phyloP scores from a whole-genome alignment of 2,888 invertebrate genomes.

The Entomobrya proxima region DNA sequence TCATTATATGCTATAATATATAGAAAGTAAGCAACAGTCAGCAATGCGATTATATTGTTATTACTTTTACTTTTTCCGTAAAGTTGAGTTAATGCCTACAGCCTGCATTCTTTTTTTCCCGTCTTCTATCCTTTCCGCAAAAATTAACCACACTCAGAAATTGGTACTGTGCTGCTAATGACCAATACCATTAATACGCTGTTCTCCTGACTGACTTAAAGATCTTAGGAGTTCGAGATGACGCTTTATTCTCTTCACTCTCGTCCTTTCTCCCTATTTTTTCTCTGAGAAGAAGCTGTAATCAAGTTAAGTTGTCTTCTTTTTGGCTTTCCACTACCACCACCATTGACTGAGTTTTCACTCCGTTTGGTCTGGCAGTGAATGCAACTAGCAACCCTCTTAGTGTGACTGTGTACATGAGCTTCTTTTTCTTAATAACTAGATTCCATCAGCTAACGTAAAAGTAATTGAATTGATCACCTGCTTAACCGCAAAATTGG shows the following conservation, averaged over 20 bases:
- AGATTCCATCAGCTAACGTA: slow-evolving; percentile 57
- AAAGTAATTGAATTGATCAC: slow-evolving; percentile 64
- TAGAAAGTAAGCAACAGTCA: neutral
- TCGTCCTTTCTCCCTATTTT: neutral
- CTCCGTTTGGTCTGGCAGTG: neutral
- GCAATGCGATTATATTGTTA: neutral
- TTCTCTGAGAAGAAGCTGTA: slow-evolving; percentile 35
- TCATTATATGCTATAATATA: too few species aligned
- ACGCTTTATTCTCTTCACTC: slow-evolving; percentile 38
- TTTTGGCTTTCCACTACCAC: neutral
- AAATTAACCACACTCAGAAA: slow-evolving; percentile 49
- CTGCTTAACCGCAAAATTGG: slow-evolving; percentile 63
- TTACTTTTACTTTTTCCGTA: slow-evolving; percentile 6
- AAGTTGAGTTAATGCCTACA: slow-evolving; percentile 25
- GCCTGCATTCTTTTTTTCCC: neutral
- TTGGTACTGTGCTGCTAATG: slow-evolving; percentile 41
- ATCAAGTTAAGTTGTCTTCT: slow-evolving; percentile 65
- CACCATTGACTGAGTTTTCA: neutral
- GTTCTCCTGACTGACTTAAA: slow-evolving; percentile 23
- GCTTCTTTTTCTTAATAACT: slow-evolving; percentile 34
- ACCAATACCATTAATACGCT: neutral
- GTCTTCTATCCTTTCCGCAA: neutral
- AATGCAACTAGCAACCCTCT: neutral
- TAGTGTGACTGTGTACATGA: neutral
- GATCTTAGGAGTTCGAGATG: slow-evolving; percentile 33